Evolutionary conservation across 2,888 invertebrate genomes (phyloP), one percentile per base, ranked within the genome.

Genomic region (Biston betularia): DNA sequence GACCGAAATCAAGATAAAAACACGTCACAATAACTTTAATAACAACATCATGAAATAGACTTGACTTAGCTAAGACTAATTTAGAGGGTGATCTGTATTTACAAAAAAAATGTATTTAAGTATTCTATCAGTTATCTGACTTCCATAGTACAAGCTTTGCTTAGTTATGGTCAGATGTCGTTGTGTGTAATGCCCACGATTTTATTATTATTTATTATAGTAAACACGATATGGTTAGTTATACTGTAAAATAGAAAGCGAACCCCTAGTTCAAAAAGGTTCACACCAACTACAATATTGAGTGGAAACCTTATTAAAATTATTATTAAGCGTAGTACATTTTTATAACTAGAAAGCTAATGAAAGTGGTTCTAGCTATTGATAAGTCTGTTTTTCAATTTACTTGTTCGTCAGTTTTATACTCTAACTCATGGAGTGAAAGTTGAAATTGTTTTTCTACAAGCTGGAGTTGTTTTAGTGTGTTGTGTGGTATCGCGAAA

Each of bases 271-370:
- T 45, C 50, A 60, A 63, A 54, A 55, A 63, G 53, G 53, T 35
- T 62, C 48, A 63, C 24, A 7, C 44, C n/a, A 60, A 53, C 59
- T 33, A 46, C 55, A 59, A 38, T 40, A 63, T 45, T 24, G 15
- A 52, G 42, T 44, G 44, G 52, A 45, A 5, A 53, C 44, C 52
- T 48, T 53, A 38, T 50, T 53, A 48, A 52, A 42, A 38, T 62
- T 24, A 63, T 60, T 53, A 63, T 66, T 68, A 33, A 53, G 3
- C 11, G 24, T 46, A 62, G 62, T 65, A 70, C 61, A 70, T 69
- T 70, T 74, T 72, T 72, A 72, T 55, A 68, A 68, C 74, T 72
- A 72, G 74, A 74, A 74, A 72, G 72, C 69, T 64, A 70, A 74
- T 65, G 74, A 72, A 72, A 74, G 74, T 63, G 69, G 69, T 66